Base-by-base conservation (phyloP, 2,888 invertebrate species). In the Steromphala cineraria region DNA sequence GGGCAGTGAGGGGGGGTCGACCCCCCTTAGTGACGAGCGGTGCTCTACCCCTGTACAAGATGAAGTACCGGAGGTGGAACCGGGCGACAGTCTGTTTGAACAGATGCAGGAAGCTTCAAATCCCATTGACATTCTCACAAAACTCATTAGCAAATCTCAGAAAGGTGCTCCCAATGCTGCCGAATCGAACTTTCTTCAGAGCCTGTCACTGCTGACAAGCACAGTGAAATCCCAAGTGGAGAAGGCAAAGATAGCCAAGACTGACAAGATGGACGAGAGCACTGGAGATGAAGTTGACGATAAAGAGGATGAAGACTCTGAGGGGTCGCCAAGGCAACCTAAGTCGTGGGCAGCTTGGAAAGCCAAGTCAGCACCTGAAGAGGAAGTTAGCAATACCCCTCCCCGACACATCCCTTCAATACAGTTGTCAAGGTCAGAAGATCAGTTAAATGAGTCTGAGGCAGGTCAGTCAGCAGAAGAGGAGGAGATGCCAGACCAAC, bases 61-160 rank as follows among this genome's bases (percentile, higher is more conserved):
- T 85, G 91, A 91, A 80, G 87, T 85, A 19, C 87, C 87, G 75
- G 84, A 40, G 84, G 81, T 17, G 81, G 82, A 56, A 80, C 77
- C 19, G 0, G 19, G 10, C 55, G 40, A 40, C 71, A 53, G 53
- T 13, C 53, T 53, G 31, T 19, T 19, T 17, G 31, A 76, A 28
- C 55, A 53, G 28, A 31, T 53, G 31, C 24, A 76, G 19, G 76
- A 76, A 8, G 53, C 76, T 1, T 15, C 76, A 7, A 91, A 91
- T 79, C 90, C 91, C 8, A 91, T 91, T 36, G 91, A 91, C 81
- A 90, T 91, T 82, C 84, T 91, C 15, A 90, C 90, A 55, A 88
- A 90, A 83, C 84, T 91, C 46, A 84, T 91, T 24, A 86, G 89
- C 40, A 89, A 91, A 81, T 87, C 90, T 10, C 88, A 87, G 46